A percentile compares a stretch with the other conserved stretches of the same genome.
Evolutionary conservation across 2,888 invertebrate genomes (phyloP).

Genomic region (Sesamia inferens): DNA sequence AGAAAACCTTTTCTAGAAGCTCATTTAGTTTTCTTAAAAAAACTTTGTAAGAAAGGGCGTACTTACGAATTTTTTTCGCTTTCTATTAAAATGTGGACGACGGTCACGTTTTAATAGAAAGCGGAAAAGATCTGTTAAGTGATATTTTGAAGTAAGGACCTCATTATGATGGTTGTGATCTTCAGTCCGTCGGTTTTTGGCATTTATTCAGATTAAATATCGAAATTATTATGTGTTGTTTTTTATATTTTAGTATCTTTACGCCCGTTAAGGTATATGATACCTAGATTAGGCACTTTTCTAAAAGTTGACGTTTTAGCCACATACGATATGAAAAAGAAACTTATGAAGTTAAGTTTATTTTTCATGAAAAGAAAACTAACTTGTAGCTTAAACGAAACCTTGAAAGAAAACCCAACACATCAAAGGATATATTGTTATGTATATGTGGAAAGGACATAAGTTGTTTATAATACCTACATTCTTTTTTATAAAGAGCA

Average conservation of each 20-base stretch:
- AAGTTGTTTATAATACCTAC: background rate
- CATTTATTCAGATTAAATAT: background rate
- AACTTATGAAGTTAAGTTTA: too few relatives aligned
- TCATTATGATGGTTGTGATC: slow-evolving; percentile 4
- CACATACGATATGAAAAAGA: background rate
- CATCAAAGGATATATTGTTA: background rate
- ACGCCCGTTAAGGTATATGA: too few relatives aligned
- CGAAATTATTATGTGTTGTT: background rate
- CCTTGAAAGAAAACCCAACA: background rate
- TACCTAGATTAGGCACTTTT: too few relatives aligned
- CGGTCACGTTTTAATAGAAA: slow-evolving; percentile 3
- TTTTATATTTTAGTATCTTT: background rate
- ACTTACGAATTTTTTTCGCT: too few relatives aligned
- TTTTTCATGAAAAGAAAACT: background rate
- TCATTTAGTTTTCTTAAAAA: slow-evolving; percentile 22
- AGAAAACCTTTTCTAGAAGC: slow-evolving; percentile 9
- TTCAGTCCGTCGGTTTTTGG: background rate
- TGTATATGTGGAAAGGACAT: background rate
- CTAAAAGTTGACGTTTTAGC: background rate
- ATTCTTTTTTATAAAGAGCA: background rate
- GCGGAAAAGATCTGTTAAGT: slow-evolving; percentile 7
- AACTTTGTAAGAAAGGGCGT: background rate
- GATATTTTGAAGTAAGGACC: slow-evolving; percentile 4
- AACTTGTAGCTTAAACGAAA: background rate
- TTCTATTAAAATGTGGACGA: too few relatives aligned